Evolutionary conservation across 2,888 invertebrate species (phyloP), one percentile per base, ranked within the genome.

Genomic region (Liodrosophila aerea): DNA sequence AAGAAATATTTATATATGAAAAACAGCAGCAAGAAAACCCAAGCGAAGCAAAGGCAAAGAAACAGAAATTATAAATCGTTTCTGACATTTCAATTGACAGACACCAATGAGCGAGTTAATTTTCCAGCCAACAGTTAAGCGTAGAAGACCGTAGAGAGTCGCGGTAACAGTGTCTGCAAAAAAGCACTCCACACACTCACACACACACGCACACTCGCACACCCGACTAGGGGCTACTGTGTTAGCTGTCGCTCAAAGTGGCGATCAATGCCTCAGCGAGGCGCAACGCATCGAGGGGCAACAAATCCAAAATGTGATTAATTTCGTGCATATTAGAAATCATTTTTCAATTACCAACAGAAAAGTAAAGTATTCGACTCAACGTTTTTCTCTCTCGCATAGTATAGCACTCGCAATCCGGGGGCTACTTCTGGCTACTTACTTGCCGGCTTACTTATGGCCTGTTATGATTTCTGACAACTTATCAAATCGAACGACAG

Each of bases 1-100:
- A 50, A 62, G 56, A 61, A 64, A 15, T 4, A 3, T 9, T 22
- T 22, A 22, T n/a, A n/a, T n/a, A n/a, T 37, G 7, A 46, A 31
- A 7, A 16, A 4, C 33, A 22, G 12, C 11, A 36, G 40, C 40
- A 46, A 53, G 51, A 62, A 49, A 41, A 51, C 64, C 44, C 43
- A 22, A 22, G 33, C 49, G 57, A 36, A 46, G 47, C 34, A 22
- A 9, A 29, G 18, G 27, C 65, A 71, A 39, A 73, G 65, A 68
- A 73, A 76, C 78, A 61, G 64, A 78, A 85, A 84, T 86, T 84
- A 85, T 86, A 84, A 86, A 86, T 86, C 85, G 87, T 74, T 84
- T 78, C 75, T 85, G 85, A 86, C 85, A 86, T 84, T 85, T 86
- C 87, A 76, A 85, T 78, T 86, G 85, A 86, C 85, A 86, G 85